Base-by-base conservation (phyloP, 2,888 invertebrate genomes). In the Tenthredo mesomela region DNA sequence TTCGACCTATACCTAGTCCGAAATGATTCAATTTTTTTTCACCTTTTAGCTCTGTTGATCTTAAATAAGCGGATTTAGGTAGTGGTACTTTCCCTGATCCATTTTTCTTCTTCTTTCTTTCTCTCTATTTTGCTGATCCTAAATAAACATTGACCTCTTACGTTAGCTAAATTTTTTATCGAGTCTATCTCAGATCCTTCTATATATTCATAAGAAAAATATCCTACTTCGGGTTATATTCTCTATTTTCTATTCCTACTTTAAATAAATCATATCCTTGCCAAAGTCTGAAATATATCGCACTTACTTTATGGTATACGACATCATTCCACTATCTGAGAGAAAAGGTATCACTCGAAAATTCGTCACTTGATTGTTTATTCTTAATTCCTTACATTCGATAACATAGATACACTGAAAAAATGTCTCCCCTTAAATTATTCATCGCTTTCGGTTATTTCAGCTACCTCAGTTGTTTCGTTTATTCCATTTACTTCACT, bases 31-130 rank as follows among this genome's bases (percentile, higher is more conserved):
- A 40, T 61, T 80, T 61, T 61, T 73, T n/a, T 75, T 43, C 43
- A 50, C 65, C 61, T 54, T 78, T 80, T 80, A 58, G 50, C 84
- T 37, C 82, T 84, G 82, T 70, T 83, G 89, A 91, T 90, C 91
- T 90, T 90, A 87, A 89, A 91, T 90, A 91, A 90, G 91, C 91
- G 86, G 90, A 89, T 89, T 90, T 88, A 85, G 87, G 84, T 67
- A 37, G 47, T 21, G 21, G 61, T 18, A n/a, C 21, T 21, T 78
- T 78, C 33, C n/a, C 78, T 67, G 73, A 83, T 78, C 78, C 65
- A 84, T 82, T 86, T 82, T 84, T 84, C 70, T 61, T n/a, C 21
- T 21, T 33, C 71, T 80, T 84, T 75, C n/a, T 25, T 6, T 37
- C 73, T 21, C 21, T 47, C 40, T 73, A 21, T 29, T 58, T 50